phyloP scores from a whole-genome alignment of 2,888 invertebrate genomes.

The Andrena fulva region DNA sequence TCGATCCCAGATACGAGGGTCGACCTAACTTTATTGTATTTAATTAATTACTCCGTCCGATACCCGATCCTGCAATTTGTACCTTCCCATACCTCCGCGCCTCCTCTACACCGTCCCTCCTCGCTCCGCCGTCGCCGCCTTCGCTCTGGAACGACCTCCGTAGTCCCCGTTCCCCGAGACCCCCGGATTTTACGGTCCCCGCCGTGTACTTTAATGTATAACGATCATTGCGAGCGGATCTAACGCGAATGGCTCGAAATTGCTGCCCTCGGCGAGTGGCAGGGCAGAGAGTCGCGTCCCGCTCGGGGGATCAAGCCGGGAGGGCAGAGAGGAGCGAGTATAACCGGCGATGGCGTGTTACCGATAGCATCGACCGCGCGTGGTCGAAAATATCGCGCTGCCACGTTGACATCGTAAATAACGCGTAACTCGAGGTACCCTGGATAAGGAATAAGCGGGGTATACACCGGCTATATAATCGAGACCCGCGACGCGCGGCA shows the following conservation, averaged over 20 bases:
- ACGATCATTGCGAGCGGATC: background rate
- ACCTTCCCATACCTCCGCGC: slow-evolving; percentile 60
- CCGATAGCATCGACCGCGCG: slow-evolving; percentile 30
- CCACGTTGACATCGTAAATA: slow-evolving; percentile 61
- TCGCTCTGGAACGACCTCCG: slow-evolving; percentile 58
- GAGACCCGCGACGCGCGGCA: slow-evolving; percentile 58
- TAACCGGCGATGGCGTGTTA: background rate
- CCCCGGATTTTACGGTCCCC: background rate
- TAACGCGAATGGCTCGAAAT: background rate
- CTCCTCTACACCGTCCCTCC: slow-evolving; percentile 48
- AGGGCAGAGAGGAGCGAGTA: background rate
- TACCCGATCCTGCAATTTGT: slow-evolving; percentile 81
- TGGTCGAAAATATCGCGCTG: slow-evolving; percentile 8
- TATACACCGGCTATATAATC: slow-evolving; percentile 38
- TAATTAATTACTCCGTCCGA: slow-evolving; percentile 81
- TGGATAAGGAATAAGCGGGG: slow-evolving; percentile 52
- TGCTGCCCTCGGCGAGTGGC: background rate
- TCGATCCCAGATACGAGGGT: slow-evolving; percentile 80
- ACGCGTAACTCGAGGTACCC: slow-evolving; percentile 55
- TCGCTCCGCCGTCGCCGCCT: slow-evolving; percentile 63
- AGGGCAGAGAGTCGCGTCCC: background rate
- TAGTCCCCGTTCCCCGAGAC: slow-evolving; percentile 40
- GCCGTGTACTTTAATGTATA: background rate
- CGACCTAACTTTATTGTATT: slow-evolving; percentile 81
- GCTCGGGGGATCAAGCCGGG: background rate